Evolutionary conservation across 1,140 invertebrate genomes (phyloP).

Genomic region (Anoplolepis gracilipes): DNA sequence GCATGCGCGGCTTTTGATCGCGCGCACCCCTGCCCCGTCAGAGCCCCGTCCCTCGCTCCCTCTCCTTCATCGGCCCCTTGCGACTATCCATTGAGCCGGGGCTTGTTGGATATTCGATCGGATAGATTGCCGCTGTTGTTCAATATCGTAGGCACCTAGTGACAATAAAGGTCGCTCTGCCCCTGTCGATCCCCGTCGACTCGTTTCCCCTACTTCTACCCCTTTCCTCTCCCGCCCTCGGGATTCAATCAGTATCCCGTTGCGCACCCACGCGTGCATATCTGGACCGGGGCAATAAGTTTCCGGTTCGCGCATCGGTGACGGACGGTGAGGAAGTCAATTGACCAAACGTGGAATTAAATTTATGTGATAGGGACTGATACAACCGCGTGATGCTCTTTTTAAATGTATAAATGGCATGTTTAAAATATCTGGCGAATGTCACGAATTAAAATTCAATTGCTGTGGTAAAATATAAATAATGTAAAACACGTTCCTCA

Average conservation of each 20-base stretch:
- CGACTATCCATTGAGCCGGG: conserved; percentile 63
- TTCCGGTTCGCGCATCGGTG: conserved; percentile 42
- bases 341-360: conserved; percentile 59
- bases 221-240: not conserved
- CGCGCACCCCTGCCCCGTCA: not conserved
- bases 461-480: not conserved
- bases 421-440: conserved; percentile 2
- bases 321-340: conserved; percentile 44
- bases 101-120: conserved; percentile 78
- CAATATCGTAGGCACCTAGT: conserved; percentile 68
- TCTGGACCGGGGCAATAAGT: conserved; percentile 56
- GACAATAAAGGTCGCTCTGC: conserved; percentile 69
- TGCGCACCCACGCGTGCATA: conserved; percentile 39
- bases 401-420: conserved; percentile 27
- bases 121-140: conserved; percentile 79
- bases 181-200: not conserved
- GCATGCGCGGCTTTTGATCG: conserved; percentile 80
- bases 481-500: no score
- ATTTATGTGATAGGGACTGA: conserved; percentile 21
- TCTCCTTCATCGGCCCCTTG: conserved; percentile 33
- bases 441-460: conserved; percentile 6
- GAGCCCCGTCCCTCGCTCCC: not conserved
- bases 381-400: not conserved
- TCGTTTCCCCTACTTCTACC: not conserved
- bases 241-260: conserved; percentile 65